phyloP scores from a whole-genome alignment of 2,888 invertebrate genomes.

The Melinaea menophilus region DNA sequence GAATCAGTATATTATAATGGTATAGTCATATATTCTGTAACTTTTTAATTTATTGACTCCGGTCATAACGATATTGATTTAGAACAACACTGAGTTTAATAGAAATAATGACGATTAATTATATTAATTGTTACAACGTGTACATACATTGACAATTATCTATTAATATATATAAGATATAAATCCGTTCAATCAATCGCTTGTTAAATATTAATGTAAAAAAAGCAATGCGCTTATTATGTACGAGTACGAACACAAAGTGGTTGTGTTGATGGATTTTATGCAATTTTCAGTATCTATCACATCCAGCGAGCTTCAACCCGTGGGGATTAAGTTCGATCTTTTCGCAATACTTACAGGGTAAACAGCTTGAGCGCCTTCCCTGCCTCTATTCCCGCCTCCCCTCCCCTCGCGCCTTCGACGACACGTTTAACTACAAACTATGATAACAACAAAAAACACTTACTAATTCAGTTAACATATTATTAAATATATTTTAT shows the following conservation, averaged over 20 bases:
- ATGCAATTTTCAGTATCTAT: conserved; percentile 78
- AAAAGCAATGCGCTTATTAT: conserved; percentile 32
- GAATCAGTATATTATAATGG: too few species aligned
- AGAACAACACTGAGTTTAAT: too few species aligned
- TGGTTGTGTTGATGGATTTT: conserved; percentile 74
- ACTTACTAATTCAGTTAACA: too few species aligned
- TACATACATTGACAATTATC: too few species aligned
- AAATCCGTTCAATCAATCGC: conserved; percentile 19
- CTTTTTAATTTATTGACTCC: too few species aligned
- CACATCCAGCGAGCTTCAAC: conserved; percentile 65
- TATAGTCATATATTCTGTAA: too few species aligned
- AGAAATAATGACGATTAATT: too few species aligned
- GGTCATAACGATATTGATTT: too few species aligned
- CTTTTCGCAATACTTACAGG: conserved; percentile 73
- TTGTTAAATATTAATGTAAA: conserved; percentile 40
- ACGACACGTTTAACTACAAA: conserved; percentile 1
- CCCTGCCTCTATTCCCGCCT: conserved; percentile 30
- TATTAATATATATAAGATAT: too few species aligned
- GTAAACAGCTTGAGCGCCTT: conserved; percentile 59
- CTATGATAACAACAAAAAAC: conserved; percentile 23
- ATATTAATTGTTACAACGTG: too few species aligned
- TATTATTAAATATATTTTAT: too few species aligned
- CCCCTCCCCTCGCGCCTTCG: not conserved
- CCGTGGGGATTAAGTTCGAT: conserved; percentile 74
- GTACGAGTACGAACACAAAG: conserved; percentile 49